Evolutionary conservation across 2,797 vertebrate species (phyloP).

Genomic region (Bradypodion pumilum): DNA sequence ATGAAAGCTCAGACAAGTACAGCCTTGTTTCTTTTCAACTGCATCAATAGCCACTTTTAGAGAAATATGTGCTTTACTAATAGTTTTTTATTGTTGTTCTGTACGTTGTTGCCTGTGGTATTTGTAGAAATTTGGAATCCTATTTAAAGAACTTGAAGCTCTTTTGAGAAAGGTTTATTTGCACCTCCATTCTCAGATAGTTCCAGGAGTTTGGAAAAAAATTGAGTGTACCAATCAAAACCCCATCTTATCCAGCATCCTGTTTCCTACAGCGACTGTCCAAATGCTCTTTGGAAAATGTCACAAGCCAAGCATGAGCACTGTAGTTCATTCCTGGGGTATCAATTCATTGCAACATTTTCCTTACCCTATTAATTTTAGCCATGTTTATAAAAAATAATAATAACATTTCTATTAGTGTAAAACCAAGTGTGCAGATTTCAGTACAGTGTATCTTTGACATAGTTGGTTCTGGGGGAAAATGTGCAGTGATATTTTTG

Average conservation of each 20-base stretch:
- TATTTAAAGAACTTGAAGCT: not conserved
- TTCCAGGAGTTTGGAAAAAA: not conserved
- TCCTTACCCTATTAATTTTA: not conserved
- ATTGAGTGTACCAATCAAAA: not conserved
- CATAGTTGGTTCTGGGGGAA: not conserved
- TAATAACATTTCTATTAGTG: not conserved
- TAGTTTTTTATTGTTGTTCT: slow-evolving; percentile 33
- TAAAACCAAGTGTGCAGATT: too few relatives aligned
- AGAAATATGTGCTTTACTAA: slow-evolving; percentile 43
- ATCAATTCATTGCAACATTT: not conserved
- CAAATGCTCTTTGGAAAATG: not conserved
- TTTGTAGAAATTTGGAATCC: slow-evolving; percentile 30
- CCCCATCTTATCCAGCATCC: not conserved
- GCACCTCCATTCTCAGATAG: slow-evolving; percentile 25
- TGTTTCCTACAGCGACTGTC: not conserved
- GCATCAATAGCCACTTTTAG: slow-evolving; percentile 51
- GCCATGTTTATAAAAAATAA: not conserved
- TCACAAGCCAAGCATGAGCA: not conserved
- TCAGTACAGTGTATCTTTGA: too few relatives aligned
- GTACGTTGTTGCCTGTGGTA: slow-evolving; percentile 33
- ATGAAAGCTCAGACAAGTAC: slow-evolving; percentile 42
- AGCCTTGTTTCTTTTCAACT: slow-evolving; percentile 48
- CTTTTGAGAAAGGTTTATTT: slow-evolving; percentile 36
- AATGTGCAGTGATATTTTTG: not conserved
- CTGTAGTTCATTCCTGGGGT: not conserved